These are phyloP conservation scores for Enteromius thamalakanensis DNA, from an alignment of 2,797 vertebrate genomes.

Conservation along the genomic window DNA sequence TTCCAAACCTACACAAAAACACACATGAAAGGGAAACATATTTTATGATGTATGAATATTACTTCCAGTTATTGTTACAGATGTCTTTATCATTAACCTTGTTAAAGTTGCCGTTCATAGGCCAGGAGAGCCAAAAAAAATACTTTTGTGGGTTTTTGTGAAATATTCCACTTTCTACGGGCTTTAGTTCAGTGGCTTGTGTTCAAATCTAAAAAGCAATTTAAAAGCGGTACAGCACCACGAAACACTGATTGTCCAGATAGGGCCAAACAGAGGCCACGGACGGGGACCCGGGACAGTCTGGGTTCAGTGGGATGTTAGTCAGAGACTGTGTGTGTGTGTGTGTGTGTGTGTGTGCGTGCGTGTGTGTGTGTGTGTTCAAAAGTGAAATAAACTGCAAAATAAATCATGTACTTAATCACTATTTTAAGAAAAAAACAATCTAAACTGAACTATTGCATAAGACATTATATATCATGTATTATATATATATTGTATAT, in stretches of 20 bases:
- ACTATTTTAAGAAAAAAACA: neutral
- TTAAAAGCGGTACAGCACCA: slow-evolving; percentile 48
- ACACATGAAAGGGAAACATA: slow-evolving; percentile 53
- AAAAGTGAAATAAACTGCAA: neutral
- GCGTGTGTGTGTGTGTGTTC: neutral
- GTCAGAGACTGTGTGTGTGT: neutral
- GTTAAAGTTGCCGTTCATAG: slow-evolving; percentile 74
- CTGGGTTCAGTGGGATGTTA: neutral
- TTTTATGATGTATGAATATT: slow-evolving; percentile 63
- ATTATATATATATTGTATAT: no score
- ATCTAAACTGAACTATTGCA: neutral
- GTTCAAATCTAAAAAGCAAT: slow-evolving; percentile 57
- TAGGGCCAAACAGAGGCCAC: slow-evolving; percentile 35
- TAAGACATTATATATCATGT: neutral
- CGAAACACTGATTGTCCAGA: slow-evolving; percentile 30
- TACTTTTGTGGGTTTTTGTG: slow-evolving; percentile 65
- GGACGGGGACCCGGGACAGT: neutral
- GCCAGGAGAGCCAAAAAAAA: slow-evolving; percentile 76
- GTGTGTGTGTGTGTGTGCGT: neutral
- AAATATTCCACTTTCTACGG: slow-evolving; percentile 72
- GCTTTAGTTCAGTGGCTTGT: slow-evolving; percentile 55
- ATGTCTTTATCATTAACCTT: slow-evolving; percentile 76
- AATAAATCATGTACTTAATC: neutral
- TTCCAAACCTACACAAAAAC: slow-evolving; percentile 50
- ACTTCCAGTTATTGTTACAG: slow-evolving; percentile 65